Evolutionary conservation across 2,113 vertebrate species (phyloP).

Genomic region (Phalacrocorax pelagicus): DNA sequence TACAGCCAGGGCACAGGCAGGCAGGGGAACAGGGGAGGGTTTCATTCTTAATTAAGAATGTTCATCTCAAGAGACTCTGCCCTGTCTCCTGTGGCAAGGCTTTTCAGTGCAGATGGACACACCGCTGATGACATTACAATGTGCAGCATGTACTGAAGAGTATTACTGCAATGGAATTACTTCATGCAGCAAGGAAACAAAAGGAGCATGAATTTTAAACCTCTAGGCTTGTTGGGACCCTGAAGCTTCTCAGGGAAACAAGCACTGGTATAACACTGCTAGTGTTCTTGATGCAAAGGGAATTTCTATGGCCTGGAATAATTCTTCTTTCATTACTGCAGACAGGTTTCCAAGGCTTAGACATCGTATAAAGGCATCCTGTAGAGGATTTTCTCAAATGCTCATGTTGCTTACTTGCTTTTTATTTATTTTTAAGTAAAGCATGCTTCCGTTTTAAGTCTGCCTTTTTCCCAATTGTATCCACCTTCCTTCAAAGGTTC

Average conservation of each 20-base stretch:
- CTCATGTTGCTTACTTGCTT: background rate
- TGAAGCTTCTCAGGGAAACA: conserved; percentile 53
- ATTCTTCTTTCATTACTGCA: conserved; percentile 47
- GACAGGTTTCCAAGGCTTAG: conserved; percentile 56
- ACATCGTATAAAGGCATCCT: background rate
- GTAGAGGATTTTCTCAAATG: conserved; percentile 38
- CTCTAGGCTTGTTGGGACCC: conserved; percentile 47
- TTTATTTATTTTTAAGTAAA: conserved; percentile 47
- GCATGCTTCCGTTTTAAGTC: background rate
- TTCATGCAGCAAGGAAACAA: conserved; percentile 52
- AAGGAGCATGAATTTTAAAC: conserved; percentile 54
- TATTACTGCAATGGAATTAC: conserved; percentile 59
- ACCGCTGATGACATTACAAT: conserved; percentile 42
- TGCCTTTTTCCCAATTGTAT: background rate
- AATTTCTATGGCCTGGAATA: conserved; percentile 60
- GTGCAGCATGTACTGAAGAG: conserved; percentile 34
- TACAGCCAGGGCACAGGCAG: conserved; percentile 7
- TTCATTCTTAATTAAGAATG: conserved; percentile 53
- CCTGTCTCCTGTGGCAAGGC: conserved; percentile 34
- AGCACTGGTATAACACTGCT: conserved; percentile 18
- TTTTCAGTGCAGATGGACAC: conserved; percentile 67
- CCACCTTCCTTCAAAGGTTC: background rate
- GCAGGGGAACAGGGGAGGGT: conserved; percentile 13
- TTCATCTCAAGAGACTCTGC: conserved; percentile 20
- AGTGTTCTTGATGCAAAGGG: conserved; percentile 37